These are phyloP conservation scores for Psilanteris sp. DNA, from an alignment of 1,140 invertebrate genomes.

Conservation along the genomic window DNA sequence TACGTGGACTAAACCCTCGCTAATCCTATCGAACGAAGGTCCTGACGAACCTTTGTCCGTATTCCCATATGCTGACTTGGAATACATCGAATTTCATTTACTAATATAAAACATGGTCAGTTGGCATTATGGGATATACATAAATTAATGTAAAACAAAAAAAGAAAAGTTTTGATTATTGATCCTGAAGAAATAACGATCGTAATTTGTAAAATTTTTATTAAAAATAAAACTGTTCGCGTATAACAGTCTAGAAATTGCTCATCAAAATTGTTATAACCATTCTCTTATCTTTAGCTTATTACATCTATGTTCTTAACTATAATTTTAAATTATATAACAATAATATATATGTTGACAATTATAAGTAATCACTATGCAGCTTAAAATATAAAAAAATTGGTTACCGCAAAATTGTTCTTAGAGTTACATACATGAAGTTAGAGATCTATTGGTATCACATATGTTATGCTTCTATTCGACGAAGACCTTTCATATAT, in stretches of 20 bases:
- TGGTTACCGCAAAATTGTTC: not conserved
- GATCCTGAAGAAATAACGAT: no score
- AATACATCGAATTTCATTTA: constrained; percentile 54
- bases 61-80: constrained; percentile 30
- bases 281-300: no score
- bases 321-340: no score
- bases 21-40: constrained; percentile 62
- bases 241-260: no score
- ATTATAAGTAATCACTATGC: no score
- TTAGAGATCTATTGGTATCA: constrained; percentile 50
- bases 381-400: no score
- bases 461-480: constrained; percentile 42
- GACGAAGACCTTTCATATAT: constrained; percentile 40
- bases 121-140: constrained; percentile 34
- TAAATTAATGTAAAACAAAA: constrained; percentile 14
- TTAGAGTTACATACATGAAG: constrained; percentile 29
- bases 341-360: no score
- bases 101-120: constrained; percentile 40
- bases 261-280: no score
- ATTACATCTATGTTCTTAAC: no score
- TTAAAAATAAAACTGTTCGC: no score
- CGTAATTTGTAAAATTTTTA: no score
- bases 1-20: constrained; percentile 49
- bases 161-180: no score
- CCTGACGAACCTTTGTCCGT: constrained; percentile 66